Percentiles rank a stretch among this genome's conserved stretches.
Evolutionary conservation across 2,113 vertebrate genomes (phyloP).

Genomic region (Fregetta grallaria): DNA sequence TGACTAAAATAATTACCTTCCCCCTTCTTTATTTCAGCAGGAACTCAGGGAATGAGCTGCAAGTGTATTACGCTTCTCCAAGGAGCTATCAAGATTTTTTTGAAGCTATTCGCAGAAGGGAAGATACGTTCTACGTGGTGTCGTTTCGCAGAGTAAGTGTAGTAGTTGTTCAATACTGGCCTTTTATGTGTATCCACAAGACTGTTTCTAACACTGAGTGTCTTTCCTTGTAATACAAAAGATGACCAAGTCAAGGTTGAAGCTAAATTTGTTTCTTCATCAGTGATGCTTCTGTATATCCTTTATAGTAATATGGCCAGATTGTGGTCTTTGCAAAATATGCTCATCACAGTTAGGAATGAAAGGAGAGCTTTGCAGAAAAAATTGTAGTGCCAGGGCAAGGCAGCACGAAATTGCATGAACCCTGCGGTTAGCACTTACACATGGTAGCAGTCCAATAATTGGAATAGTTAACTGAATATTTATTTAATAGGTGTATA

Average conservation of each 20-base stretch:
- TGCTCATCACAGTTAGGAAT: neutral
- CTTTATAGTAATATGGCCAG: neutral
- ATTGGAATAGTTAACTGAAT: neutral
- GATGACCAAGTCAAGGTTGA: neutral
- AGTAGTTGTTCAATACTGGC: neutral
- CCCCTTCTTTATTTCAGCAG: conserved; percentile 54
- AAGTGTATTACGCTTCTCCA: conserved; percentile 90
- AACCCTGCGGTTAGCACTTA: neutral
- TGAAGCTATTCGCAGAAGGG: conserved; percentile 86
- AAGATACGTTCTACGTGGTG: conserved; percentile 94
- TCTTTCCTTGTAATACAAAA: neutral
- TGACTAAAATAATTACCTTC: neutral
- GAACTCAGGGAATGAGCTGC: conserved; percentile 86
- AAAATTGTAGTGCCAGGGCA: neutral
- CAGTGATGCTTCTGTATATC: neutral
- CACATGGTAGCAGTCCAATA: neutral
- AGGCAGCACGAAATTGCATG: neutral
- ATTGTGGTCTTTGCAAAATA: neutral
- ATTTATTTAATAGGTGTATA: neutral
- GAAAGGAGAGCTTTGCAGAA: neutral
- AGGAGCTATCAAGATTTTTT: conserved; percentile 89
- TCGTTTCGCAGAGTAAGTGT: conserved; percentile 92
- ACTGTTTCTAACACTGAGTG: neutral
- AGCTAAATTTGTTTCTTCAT: neutral
- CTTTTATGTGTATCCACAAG: neutral